Conservation (phyloP, 1,140 invertebrate genomes). For the Leptinotarsa lineolata region DNA sequence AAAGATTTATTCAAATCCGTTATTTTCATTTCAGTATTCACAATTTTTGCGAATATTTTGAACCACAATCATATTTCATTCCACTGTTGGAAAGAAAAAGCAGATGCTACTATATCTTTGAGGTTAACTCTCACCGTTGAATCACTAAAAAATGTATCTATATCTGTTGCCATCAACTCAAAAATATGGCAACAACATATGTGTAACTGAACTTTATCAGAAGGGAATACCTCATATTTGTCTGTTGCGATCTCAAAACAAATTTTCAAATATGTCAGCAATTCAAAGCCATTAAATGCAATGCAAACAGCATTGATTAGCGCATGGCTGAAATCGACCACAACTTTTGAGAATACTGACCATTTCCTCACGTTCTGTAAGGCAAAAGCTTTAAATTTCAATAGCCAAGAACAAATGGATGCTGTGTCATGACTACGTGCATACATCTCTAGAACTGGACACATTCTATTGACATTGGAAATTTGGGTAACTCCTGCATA, state of each 20-base stretch:
- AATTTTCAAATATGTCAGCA: constrained; percentile 7
- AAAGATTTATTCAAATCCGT: neutral
- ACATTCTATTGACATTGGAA: neutral
- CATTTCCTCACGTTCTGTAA: constrained; percentile 10
- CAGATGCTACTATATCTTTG: constrained; percentile 3
- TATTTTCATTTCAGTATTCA: constrained; percentile 6
- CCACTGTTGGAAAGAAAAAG: constrained; percentile 4
- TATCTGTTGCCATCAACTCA: constrained; percentile 1
- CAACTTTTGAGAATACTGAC: constrained; percentile 18
- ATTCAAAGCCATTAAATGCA: constrained; percentile 15
- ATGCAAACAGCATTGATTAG: constrained; percentile 14
- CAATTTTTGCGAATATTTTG: constrained; percentile 4
- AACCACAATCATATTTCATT: constrained; percentile 15
- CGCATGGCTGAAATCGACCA: constrained; percentile 2
- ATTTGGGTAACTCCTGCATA: constrained; percentile 25
- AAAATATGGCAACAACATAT: constrained; percentile 16
- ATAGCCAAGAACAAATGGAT: constrained; percentile 17
- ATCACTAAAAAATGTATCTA: constrained; percentile 1
- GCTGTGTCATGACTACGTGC: constrained; percentile 13
- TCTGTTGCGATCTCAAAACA: neutral
- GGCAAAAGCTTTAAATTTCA: constrained; percentile 16
- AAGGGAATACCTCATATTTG: neutral
- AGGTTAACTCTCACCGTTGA: neutral
- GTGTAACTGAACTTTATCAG: neutral
- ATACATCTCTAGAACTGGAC: constrained; percentile 1